These are phyloP conservation scores for Heterohyrax brucei DNA, from an alignment of 2,797 vertebrate genomes.

Conservation along the genomic window DNA sequence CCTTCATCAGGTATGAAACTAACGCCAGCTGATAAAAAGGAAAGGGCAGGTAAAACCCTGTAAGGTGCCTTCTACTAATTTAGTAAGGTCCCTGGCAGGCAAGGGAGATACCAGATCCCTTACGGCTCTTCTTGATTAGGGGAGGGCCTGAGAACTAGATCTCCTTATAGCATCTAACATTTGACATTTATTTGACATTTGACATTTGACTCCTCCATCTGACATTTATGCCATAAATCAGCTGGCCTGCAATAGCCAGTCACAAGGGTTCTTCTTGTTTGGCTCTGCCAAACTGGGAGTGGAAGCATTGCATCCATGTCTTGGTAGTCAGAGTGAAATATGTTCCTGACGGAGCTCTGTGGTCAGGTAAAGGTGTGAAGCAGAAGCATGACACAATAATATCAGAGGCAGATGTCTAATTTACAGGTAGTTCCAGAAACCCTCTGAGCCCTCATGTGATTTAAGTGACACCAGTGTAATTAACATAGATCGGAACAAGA, in stretches of 20 bases:
- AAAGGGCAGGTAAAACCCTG: background rate
- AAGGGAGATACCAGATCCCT: background rate
- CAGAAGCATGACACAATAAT: background rate
- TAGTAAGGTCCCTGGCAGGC: background rate
- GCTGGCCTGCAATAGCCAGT: rapidly evolving
- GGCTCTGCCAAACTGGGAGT: rapidly evolving
- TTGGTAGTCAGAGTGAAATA: rapidly evolving
- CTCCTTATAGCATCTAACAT: background rate
- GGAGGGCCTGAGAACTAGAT: background rate
- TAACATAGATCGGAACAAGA: rapidly evolving
- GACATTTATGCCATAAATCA: background rate
- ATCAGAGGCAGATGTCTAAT: no score
- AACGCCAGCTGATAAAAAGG: background rate
- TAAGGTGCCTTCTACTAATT: background rate
- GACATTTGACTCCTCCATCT: rapidly evolving
- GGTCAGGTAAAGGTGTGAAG: background rate
- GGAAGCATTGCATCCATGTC: rapidly evolving
- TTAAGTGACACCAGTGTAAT: no score
- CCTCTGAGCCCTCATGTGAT: rapidly evolving
- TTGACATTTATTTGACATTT: no score
- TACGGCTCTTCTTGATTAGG: background rate
- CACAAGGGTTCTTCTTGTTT: background rate
- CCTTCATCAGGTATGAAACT: background rate
- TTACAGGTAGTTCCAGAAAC: background rate
- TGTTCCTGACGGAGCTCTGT: background rate